Conservation (phyloP, 2,113 vertebrate species). For the Indri indri region DNA sequence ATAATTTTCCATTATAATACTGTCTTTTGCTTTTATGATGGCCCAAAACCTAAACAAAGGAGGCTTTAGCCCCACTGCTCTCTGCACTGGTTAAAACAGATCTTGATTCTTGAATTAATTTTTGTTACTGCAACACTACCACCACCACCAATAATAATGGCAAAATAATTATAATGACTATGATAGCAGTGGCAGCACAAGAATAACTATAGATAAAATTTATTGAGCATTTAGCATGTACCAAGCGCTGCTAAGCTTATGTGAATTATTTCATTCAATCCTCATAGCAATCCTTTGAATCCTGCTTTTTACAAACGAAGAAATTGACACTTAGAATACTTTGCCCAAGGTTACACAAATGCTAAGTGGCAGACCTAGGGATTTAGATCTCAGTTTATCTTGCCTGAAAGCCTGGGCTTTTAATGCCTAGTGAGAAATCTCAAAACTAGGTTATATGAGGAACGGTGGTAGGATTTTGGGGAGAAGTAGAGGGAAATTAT, state of each 20-base stretch:
- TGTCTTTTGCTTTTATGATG: constrained; percentile 28
- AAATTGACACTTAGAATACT: constrained; percentile 9
- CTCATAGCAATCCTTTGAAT: not conserved
- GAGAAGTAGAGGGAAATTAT: not conserved
- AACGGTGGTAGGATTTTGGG: not conserved
- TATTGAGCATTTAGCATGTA: not conserved
- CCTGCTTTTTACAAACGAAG: not conserved
- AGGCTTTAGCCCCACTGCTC: not conserved
- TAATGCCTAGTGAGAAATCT: not conserved
- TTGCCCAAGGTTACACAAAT: not conserved
- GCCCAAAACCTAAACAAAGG: not conserved
- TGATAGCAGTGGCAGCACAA: not conserved
- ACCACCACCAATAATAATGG: not conserved
- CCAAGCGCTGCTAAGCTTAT: not conserved
- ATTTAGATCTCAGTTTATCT: not conserved
- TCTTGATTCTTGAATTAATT: constrained; percentile 3
- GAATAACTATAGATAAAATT: not conserved
- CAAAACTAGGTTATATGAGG: not conserved
- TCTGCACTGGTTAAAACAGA: not conserved
- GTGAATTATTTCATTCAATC: not conserved
- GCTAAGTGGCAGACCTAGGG: not conserved
- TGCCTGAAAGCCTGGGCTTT: not conserved
- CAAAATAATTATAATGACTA: not conserved
- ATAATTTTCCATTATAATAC: not conserved
- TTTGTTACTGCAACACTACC: not conserved